phyloP scores from a whole-genome alignment of 2,113 vertebrate species.

The Cottus gobio region DNA sequence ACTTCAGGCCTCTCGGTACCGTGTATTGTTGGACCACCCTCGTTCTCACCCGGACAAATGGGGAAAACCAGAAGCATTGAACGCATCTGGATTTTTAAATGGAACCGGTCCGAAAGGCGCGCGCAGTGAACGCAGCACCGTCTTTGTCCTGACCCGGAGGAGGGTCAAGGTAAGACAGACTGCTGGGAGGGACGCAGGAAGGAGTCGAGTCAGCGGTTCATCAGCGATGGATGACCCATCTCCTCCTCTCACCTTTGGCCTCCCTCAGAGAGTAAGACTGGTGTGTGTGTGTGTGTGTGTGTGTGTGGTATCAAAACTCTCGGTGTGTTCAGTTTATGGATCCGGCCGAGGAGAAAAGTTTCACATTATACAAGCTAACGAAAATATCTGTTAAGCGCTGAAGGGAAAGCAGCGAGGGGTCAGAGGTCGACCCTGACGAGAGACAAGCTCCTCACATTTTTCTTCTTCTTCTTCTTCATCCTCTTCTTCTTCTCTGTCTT shows the following conservation, averaged over 20 bases:
- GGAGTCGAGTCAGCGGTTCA: conserved; percentile 48
- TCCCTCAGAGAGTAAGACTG: conserved; percentile 25
- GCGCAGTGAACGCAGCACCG: conserved; percentile 9
- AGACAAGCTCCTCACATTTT: conserved; percentile 56
- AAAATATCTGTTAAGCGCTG: conserved; percentile 71
- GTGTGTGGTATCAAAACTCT: conserved; percentile 20
- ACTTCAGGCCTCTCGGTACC: neutral
- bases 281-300: neutral
- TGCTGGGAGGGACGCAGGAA: conserved; percentile 22
- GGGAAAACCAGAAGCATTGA: neutral
- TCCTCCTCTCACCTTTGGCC: conserved; percentile 48
- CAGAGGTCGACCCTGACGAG: conserved; percentile 55
- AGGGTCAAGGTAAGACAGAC: conserved; percentile 32
- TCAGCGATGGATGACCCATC: conserved; percentile 1
- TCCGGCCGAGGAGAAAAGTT: conserved; percentile 44
- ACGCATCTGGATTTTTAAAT: neutral
- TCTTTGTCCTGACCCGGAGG: conserved; percentile 1
- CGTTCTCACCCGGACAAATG: neutral
- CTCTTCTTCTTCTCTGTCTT: conserved; percentile 39
- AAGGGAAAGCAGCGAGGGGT: conserved; percentile 64
- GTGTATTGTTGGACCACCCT: neutral
- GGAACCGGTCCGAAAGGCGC: neutral
- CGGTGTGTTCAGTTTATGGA: conserved; percentile 45
- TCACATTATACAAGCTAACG: conserved; percentile 60
- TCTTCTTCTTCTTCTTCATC: conserved; percentile 22